phyloP scores from a whole-genome alignment of 2,113 vertebrate genomes.

The Chrysochloris asiatica region DNA sequence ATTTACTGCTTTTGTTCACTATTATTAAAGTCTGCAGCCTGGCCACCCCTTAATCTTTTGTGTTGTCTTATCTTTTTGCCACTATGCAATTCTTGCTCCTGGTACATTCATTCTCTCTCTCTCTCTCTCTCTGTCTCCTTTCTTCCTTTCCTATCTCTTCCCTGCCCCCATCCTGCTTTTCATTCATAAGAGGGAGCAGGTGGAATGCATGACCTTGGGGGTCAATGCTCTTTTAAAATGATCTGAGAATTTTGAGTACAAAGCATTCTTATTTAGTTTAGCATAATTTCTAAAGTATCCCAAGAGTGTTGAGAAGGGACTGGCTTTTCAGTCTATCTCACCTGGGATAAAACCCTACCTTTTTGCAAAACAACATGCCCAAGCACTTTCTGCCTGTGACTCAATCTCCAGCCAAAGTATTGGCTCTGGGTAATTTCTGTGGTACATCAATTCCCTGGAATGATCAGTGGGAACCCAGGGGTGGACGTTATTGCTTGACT shows the following conservation, averaged over 20 bases:
- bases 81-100: neutral
- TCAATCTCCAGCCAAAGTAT: neutral
- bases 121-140: no score
- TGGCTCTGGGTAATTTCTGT: neutral
- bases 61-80: neutral
- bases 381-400: neutral
- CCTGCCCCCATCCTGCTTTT: neutral
- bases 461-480: neutral
- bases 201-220: neutral
- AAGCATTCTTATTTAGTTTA: neutral
- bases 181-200: neutral
- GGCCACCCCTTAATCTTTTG: neutral
- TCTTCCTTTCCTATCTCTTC: no score
- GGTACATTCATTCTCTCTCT: neutral
- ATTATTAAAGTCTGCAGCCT: neutral
- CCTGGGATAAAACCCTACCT: neutral
- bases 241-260: neutral
- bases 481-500: neutral
- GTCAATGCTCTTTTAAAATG: conserved; percentile 33
- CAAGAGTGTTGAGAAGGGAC: neutral
- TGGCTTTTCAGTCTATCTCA: neutral
- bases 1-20: neutral
- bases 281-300: neutral
- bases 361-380: neutral
- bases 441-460: neutral